phyloP scores from a whole-genome alignment of 1,140 invertebrate genomes.

The Zaprionus camerounensis region DNA sequence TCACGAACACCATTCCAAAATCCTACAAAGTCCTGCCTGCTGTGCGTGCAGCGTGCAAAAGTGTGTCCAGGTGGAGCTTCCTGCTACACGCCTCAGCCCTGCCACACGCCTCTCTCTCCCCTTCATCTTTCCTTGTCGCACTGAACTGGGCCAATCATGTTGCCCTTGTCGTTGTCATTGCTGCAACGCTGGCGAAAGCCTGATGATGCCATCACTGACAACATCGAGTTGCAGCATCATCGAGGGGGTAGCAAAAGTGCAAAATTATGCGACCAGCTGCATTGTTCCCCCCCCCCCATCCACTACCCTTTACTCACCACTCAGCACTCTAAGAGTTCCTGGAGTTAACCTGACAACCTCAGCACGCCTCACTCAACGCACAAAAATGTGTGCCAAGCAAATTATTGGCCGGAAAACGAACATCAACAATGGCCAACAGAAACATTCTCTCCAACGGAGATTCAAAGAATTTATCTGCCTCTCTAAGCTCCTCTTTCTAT shows the following conservation, averaged over 20 bases:
- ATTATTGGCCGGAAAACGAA: slow-evolving; percentile 20
- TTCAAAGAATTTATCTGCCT: slow-evolving; percentile 6
- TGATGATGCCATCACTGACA: slow-evolving; percentile 59
- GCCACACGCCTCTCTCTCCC: not conserved
- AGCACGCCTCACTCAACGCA: slow-evolving; percentile 1
- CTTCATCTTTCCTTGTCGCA: not conserved
- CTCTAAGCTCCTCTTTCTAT: not conserved
- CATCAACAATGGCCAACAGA: slow-evolving; percentile 14
- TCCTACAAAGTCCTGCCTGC: slow-evolving; percentile 72
- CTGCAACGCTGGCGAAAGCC: slow-evolving; percentile 18
- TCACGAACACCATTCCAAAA: slow-evolving; percentile 68
- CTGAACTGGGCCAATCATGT: slow-evolving; percentile 48
- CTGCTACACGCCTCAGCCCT: not conserved
- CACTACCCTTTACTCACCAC: not conserved
- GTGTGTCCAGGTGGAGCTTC: slow-evolving; percentile 54
- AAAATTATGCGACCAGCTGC: slow-evolving; percentile 44
- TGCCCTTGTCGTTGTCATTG: slow-evolving; percentile 48
- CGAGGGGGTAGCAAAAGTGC: slow-evolving; percentile 10
- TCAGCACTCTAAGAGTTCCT: not conserved
- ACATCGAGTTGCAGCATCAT: slow-evolving; percentile 31
- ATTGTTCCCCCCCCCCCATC: not conserved
- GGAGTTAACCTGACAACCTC: not conserved
- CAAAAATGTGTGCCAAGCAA: slow-evolving; percentile 4
- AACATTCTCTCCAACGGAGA: slow-evolving; percentile 4
- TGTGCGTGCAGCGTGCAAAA: slow-evolving; percentile 54